phyloP scores from a whole-genome alignment of 2,797 vertebrate genomes.

The Capromys pilorides region DNA sequence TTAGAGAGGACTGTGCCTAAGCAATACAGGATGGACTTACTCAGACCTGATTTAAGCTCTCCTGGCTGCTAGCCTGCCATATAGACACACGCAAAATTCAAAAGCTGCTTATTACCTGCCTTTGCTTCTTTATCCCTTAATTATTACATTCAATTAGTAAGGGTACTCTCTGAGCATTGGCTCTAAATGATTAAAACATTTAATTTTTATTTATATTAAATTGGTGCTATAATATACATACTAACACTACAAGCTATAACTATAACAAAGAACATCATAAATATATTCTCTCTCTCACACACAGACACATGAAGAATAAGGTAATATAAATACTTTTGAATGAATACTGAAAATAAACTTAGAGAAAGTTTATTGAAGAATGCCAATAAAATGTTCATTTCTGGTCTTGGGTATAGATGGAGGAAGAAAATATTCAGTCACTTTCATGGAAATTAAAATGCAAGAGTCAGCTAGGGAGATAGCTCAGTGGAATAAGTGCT shows the following conservation, averaged over 20 bases:
- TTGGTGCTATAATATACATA: not conserved
- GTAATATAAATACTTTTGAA: slow-evolving; percentile 17
- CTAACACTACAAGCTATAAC: not conserved
- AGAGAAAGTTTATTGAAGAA: not conserved
- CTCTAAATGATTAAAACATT: slow-evolving; percentile 31
- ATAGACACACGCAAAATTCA: slow-evolving; percentile 2
- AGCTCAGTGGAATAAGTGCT: too few relatives aligned
- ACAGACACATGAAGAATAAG: not conserved
- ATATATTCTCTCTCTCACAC: not conserved
- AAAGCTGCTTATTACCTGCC: not conserved
- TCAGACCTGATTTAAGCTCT: not conserved
- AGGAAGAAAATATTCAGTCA: slow-evolving; percentile 7
- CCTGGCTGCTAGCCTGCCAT: not conserved
- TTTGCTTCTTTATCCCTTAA: not conserved
- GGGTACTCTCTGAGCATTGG: not conserved
- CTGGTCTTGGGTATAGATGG: not conserved
- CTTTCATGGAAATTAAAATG: slow-evolving; percentile 33
- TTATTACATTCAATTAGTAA: not conserved
- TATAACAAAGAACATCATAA: slow-evolving; percentile 31
- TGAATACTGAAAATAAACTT: not conserved
- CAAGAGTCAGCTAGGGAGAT: not conserved
- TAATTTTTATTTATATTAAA: not conserved
- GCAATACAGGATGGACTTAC: not conserved
- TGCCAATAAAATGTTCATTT: not conserved
- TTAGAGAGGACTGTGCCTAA: not conserved